A percentile compares a stretch with the other conserved stretches of the same genome.
Conservation (phyloP, 2,797 vertebrate species). For the Anguilla megastoma region DNA sequence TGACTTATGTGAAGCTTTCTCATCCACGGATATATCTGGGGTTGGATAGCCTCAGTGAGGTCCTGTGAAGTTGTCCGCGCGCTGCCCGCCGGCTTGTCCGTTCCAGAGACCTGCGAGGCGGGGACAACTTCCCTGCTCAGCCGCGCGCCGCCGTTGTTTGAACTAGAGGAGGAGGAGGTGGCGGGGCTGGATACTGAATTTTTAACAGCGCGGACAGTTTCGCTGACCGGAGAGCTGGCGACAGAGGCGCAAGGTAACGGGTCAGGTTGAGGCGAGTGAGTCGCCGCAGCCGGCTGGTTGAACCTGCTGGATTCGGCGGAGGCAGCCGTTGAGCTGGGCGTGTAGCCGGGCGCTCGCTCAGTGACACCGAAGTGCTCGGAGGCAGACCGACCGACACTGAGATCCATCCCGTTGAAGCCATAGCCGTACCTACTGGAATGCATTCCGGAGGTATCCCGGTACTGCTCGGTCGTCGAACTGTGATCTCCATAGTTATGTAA, state of each 20-base stretch:
- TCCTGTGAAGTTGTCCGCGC: slow-evolving; percentile 87
- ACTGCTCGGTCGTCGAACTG: slow-evolving; percentile 91
- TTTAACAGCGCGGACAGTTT: slow-evolving; percentile 85
- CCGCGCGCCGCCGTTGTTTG: slow-evolving; percentile 71
- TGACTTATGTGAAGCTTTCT: slow-evolving; percentile 98
- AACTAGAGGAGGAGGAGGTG: slow-evolving; percentile 79
- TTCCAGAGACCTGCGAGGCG: slow-evolving; percentile 85
- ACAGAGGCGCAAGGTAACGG: slow-evolving; percentile 89
- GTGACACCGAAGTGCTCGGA: slow-evolving; percentile 90
- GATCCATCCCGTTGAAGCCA: slow-evolving; percentile 99
- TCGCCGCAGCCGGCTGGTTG: slow-evolving; percentile 79
- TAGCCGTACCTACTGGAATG: slow-evolving; percentile 97
- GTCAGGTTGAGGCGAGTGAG: slow-evolving; percentile 86
- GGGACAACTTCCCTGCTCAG: slow-evolving; percentile 83
- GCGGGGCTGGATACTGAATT: slow-evolving; percentile 84
- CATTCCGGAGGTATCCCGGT: slow-evolving; percentile 93
- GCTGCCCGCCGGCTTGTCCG: slow-evolving; percentile 88
- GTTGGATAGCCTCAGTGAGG: slow-evolving; percentile 83
- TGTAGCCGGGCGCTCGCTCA: slow-evolving; percentile 85
- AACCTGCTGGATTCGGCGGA: slow-evolving; percentile 88
- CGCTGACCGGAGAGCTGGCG: slow-evolving; percentile 80
- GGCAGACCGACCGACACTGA: slow-evolving; percentile 89
- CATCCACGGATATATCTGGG: slow-evolving; percentile 99
- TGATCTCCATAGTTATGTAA: slow-evolving; percentile 99
- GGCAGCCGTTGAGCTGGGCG: slow-evolving; percentile 80